Base-by-base conservation (phyloP, 1,140 invertebrate genomes). In the Drosophila triauraria region DNA sequence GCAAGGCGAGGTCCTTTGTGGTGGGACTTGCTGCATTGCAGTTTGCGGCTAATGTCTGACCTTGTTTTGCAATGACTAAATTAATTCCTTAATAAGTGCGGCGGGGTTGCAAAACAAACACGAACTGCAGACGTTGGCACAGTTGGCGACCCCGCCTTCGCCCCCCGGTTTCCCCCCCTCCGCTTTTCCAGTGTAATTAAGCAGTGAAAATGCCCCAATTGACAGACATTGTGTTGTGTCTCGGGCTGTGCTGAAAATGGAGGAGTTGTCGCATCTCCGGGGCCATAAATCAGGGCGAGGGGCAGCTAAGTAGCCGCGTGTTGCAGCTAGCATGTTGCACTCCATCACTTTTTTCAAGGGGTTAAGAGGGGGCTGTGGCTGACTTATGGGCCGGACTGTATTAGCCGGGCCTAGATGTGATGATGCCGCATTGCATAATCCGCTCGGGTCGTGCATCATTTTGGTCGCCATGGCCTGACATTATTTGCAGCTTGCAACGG, bases 1-100 rank as follows among this genome's bases (percentile, higher is more conserved):
- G 35, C 3, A 13, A 12, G n/a, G 7, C n/a, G 23, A 32, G 20
- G 25, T 35, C 30, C 23, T 20, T 42, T 17, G 23, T 27, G 20
- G 50, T 32, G 61, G 62, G 57, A 84, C 81, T 71, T 90, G 85
- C 86, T 91, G 87, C 87, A 91, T 83, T 91, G 87, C 87, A 91
- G 87, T 87, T 91, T 84, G 80, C 80, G 88, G 87, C 84, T 91
- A 91, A 91, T 91, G 87, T 91, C 77, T 91, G 87, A 91, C 87
- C 87, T 91, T 91, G 88, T 91, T 91, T 91, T 75, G 65, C 81
- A 91, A 90, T 90, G 85, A 90, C 82, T 90, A 90, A 90, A 90
- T 90, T 90, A 90, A 90, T 90, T 90, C 86, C 85, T 90, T 90
- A 90, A 90, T 90, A 90, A 90, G 86, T 81, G 82, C 70, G 53